Base-by-base conservation (phyloP, 2,888 invertebrate genomes). In the Graphium colonna region DNA sequence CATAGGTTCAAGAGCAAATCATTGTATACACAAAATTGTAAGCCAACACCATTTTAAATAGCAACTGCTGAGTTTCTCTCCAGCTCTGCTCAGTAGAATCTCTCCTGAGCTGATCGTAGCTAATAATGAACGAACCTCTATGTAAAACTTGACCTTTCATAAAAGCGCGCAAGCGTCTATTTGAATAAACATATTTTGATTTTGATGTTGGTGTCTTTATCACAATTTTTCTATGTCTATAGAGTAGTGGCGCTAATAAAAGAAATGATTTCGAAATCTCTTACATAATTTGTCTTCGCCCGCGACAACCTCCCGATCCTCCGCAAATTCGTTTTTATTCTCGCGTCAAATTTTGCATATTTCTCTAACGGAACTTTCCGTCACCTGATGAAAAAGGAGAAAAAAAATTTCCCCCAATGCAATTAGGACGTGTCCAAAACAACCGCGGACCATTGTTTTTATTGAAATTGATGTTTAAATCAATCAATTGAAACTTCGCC, bases 381-480 rank as follows among this genome's bases (percentile, higher is more conserved):
- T 56, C 51, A 58, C 60, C 59, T 58, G 49, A 55, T n/a, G n/a
- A n/a, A n/a, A 46, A 4, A n/a, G 9, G 15, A 40, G 45, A 59
- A 57, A 52, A 52, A 16, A 36, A 13, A 8, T 1, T 47, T 60
- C 56, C 60, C 51, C 60, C 69, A 77, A 79, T 73, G 75, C 77
- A 83, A 82, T 84, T 78, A 75, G 65, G 68, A 71, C 68, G 67
- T 76, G 85, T 82, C 84, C 67, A 69, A 73, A 78, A 72, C 87
- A 86, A 75, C 64, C 66, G 65, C 64, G 68, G n/a, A 69, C 79
- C 79, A 80, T 85, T 85, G 82, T 84, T 79, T 82, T 86, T 80
- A 86, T 87, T 82, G 77, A 85, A 88, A 88, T 88, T 86, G 88
- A 88, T 88, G 85, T 77, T 77, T 77, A 79, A 87, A 87, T 87